These are phyloP conservation scores for Gymnarchus niloticus DNA, from an alignment of 2,113 vertebrate species.

Conservation along the genomic window DNA sequence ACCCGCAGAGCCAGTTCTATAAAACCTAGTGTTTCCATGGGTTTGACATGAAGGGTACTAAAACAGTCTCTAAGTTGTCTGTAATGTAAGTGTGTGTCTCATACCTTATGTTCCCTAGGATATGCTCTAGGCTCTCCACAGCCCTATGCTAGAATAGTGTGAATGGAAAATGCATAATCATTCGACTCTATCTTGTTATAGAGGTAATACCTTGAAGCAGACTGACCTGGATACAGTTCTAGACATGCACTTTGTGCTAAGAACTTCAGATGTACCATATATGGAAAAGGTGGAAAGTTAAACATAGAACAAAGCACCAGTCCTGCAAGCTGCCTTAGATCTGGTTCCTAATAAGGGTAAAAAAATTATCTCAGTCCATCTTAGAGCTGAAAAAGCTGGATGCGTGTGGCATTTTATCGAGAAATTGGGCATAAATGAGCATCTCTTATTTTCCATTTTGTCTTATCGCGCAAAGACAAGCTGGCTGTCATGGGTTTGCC, in stretches of 20 bases:
- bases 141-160: neutral
- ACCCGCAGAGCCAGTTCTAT: too few relatives aligned
- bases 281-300: slow-evolving; percentile 5
- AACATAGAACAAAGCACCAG: slow-evolving; percentile 12
- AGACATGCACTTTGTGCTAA: neutral
- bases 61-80: neutral
- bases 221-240: neutral
- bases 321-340: neutral
- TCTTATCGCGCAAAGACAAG: neutral
- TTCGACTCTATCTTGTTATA: neutral
- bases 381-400: neutral
- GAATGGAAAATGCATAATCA: neutral
- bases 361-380: neutral
- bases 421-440: neutral
- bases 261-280: neutral
- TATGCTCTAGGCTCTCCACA: neutral
- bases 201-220: neutral
- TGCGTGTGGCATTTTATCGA: neutral
- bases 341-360: slow-evolving; percentile 17
- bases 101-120: neutral
- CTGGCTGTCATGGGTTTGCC: neutral
- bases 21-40: neutral
- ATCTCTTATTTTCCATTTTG: neutral
- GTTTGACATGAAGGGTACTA: neutral
- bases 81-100: slow-evolving; percentile 64